These are phyloP conservation scores for Sceloporus tristichus DNA, from an alignment of 2,113 vertebrate genomes.

Conservation along the genomic window DNA sequence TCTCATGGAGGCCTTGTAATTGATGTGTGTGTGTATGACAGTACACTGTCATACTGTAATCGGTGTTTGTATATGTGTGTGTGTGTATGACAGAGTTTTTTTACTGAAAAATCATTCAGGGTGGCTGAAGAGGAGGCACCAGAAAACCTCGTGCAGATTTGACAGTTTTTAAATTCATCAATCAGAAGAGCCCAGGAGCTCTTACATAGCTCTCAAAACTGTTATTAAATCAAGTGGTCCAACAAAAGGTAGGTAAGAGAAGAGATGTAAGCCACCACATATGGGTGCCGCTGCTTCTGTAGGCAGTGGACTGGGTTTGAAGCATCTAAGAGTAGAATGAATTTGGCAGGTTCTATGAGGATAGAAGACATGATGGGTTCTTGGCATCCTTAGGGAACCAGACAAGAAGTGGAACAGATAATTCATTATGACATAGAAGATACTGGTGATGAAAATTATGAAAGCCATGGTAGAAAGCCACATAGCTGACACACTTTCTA, in stretches of 20 bases:
- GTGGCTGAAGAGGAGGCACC: not conserved
- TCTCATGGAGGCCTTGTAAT: not conserved
- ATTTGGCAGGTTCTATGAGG: not conserved
- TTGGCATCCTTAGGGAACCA: not conserved
- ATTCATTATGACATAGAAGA: not conserved
- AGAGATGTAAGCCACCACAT: not conserved
- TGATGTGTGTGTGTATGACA: not conserved
- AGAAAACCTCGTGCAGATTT: not conserved
- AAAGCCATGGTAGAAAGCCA: not conserved
- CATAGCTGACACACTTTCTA: not conserved
- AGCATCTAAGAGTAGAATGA: not conserved
- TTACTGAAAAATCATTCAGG: not conserved
- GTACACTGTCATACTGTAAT: not conserved
- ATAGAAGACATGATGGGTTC: not conserved
- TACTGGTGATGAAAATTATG: no score
- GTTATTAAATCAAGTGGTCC: not conserved
- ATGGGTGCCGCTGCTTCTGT: not conserved
- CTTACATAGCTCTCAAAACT: no score
- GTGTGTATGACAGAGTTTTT: not conserved
- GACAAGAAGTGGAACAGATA: not conserved
- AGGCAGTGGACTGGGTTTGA: not conserved
- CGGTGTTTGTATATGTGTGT: not conserved
- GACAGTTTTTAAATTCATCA: not conserved
- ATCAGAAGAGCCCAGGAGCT: not conserved
- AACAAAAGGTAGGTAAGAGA: no score